Conservation (phyloP, 37 sponge, comb jelly and placozoan species). For the Chondrosia reniformis region DNA sequence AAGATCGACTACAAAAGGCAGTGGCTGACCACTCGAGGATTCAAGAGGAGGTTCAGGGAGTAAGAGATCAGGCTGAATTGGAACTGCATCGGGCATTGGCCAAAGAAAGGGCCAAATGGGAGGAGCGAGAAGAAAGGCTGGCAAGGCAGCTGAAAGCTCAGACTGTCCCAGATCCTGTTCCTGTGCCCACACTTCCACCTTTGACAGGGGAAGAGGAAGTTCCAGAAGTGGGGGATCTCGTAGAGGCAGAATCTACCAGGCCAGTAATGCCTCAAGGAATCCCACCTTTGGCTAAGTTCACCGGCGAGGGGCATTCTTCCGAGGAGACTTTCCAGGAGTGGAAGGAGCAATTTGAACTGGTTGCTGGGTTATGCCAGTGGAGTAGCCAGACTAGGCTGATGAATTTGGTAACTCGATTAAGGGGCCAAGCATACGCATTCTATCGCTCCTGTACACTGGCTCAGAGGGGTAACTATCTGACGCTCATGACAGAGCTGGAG, state of each 20-base stretch:
- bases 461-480: slow-evolving; percentile 21
- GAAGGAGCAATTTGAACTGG: slow-evolving; percentile 44
- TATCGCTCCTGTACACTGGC: slow-evolving; percentile 36
- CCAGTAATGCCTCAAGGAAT: slow-evolving; percentile 15
- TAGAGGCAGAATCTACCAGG: neutral
- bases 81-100: neutral
- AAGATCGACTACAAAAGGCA: too few species aligned
- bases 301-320: slow-evolving; percentile 24
- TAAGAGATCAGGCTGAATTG: neutral
- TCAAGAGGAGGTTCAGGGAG: neutral
- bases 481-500: slow-evolving; percentile 26
- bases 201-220: neutral
- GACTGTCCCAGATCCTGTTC: too few species aligned
- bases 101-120: neutral
- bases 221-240: neutral
- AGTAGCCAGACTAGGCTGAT: slow-evolving; percentile 26
- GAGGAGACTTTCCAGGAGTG: slow-evolving; percentile 55
- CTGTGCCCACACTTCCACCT: too few species aligned
- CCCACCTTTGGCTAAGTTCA: slow-evolving; percentile 42
- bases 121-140: neutral
- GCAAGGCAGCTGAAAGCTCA: neutral
- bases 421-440: slow-evolving; percentile 42
- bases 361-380: slow-evolving; percentile 24
- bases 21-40: neutral
- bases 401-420: slow-evolving; percentile 31